A percentile compares a stretch with the other conserved stretches of the same genome.
Evolutionary conservation across 2,888 invertebrate genomes (phyloP).

Genomic region (Halictus quadricinctus): DNA sequence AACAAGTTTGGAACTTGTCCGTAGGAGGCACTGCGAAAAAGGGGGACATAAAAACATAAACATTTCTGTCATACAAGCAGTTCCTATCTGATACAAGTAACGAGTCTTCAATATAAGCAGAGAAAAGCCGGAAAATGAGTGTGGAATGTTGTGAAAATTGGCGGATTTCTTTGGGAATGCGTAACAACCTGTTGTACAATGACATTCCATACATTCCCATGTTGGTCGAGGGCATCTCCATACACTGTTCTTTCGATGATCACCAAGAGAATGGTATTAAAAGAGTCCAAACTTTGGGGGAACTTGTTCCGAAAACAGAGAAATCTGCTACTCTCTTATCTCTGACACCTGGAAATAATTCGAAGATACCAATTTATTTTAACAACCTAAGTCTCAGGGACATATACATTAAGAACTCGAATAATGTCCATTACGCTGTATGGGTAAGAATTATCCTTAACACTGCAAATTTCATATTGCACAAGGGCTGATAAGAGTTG

Average conservation of each 20-base stretch:
- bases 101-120: neutral
- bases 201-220: conserved; percentile 51
- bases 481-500: neutral
- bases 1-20: neutral
- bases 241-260: conserved; percentile 32
- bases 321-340: conserved; percentile 6
- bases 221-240: conserved; percentile 47
- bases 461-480: neutral
- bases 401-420: conserved; percentile 34
- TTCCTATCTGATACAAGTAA: neutral
- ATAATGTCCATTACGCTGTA: conserved; percentile 17
- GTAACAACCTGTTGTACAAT: conserved; percentile 38
- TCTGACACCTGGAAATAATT: conserved; percentile 35
- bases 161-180: conserved; percentile 29
- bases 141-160: conserved; percentile 1
- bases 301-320: conserved; percentile 30
- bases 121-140: neutral
- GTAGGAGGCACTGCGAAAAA: neutral
- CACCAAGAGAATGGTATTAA: conserved; percentile 47
- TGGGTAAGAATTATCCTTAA: conserved; percentile 49
- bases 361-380: conserved; percentile 39
- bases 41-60: neutral
- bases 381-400: conserved; percentile 13
- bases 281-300: conserved; percentile 58
- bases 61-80: neutral